These are phyloP conservation scores for Zonitis immaculata DNA, from an alignment of 2,888 invertebrate genomes.

Conservation along the genomic window DNA sequence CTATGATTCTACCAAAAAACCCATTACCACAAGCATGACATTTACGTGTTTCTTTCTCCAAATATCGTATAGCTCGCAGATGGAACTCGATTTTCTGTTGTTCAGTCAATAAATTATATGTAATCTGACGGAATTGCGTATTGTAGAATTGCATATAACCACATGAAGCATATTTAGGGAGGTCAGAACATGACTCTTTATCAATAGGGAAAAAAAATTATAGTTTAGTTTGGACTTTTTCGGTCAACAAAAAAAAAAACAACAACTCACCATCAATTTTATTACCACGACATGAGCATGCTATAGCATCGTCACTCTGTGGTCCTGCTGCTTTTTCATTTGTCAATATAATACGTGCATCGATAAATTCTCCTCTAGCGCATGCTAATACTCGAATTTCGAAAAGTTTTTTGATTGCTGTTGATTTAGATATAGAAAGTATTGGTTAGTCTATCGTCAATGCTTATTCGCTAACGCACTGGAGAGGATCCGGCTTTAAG, in stretches of 20 bases:
- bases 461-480: no score
- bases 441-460: background rate
- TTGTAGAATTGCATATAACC: slow-evolving; percentile 59
- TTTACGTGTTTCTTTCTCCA: slow-evolving; percentile 56
- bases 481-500: no score
- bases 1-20: slow-evolving; percentile 51
- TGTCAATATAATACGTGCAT: slow-evolving; percentile 39
- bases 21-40: slow-evolving; percentile 57
- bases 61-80: slow-evolving; percentile 53
- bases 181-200: slow-evolving; percentile 51
- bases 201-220: slow-evolving; percentile 11
- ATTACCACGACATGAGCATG: slow-evolving; percentile 48
- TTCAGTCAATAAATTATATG: slow-evolving; percentile 60
- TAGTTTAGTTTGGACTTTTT: background rate
- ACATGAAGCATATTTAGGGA: slow-evolving; percentile 61
- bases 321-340: background rate
- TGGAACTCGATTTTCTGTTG: slow-evolving; percentile 61
- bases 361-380: slow-evolving; percentile 57
- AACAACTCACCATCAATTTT: slow-evolving; percentile 43
- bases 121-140: slow-evolving; percentile 55
- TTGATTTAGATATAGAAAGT: slow-evolving; percentile 12
- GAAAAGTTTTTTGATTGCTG: slow-evolving; percentile 58
- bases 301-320: slow-evolving; percentile 34
- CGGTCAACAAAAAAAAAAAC: background rate
- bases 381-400: slow-evolving; percentile 58